A percentile compares a stretch with the other conserved stretches of the same genome.
Conservation (phyloP, 1,140 invertebrate species). For the Drosophila oshimai region DNA sequence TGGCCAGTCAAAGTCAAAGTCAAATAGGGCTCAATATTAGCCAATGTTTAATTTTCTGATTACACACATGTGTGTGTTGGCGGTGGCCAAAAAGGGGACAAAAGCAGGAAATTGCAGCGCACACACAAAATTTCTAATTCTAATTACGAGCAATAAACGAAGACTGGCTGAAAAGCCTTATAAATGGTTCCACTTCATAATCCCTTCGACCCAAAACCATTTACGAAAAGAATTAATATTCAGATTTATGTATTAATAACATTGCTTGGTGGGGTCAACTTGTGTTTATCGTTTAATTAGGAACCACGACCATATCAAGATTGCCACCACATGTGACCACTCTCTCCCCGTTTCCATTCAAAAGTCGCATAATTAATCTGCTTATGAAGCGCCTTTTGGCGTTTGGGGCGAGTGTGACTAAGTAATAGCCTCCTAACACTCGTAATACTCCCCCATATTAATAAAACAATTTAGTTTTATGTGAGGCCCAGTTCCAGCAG, state of each 20-base stretch:
- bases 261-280: conserved; percentile 63
- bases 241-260: conserved; percentile 78
- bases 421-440: conserved; percentile 66
- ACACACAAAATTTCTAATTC: conserved; percentile 75
- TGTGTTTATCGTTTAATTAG: conserved; percentile 75
- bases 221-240: conserved; percentile 63
- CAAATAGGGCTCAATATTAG: conserved; percentile 53
- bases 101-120: conserved; percentile 42
- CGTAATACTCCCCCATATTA: conserved; percentile 58
- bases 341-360: conserved; percentile 32
- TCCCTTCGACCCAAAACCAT: conserved; percentile 41
- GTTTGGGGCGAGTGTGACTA: conserved; percentile 56
- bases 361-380: conserved; percentile 77
- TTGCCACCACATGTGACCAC: conserved; percentile 54
- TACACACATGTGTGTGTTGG: conserved; percentile 60
- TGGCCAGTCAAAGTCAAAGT: conserved; percentile 40
- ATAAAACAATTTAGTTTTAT: conserved; percentile 71
- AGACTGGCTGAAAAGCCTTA: conserved; percentile 58
- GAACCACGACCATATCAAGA: conserved; percentile 39
- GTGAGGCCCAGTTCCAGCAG: conserved; percentile 3
- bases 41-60: conserved; percentile 68
- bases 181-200: conserved; percentile 64
- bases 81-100: conserved; percentile 25
- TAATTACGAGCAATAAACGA: conserved; percentile 72
- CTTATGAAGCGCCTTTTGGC: conserved; percentile 52